These are phyloP conservation scores for Stomorhina lunata DNA, from an alignment of 2,888 invertebrate species.

Conservation along the genomic window DNA sequence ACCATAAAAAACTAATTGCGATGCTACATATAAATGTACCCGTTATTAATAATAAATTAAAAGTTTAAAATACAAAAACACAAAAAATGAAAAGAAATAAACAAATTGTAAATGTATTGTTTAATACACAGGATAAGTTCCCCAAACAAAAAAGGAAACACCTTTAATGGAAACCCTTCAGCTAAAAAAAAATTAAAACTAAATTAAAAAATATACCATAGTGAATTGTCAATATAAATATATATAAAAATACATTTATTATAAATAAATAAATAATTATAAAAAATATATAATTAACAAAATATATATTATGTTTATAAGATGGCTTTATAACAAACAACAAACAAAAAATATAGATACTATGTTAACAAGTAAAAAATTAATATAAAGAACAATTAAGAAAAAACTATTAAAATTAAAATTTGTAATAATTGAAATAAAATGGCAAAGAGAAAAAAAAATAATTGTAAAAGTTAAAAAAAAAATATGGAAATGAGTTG, in stretches of 20 bases:
- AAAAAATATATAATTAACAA: constrained; percentile 57
- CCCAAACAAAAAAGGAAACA: constrained; percentile 6
- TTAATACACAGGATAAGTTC: constrained; percentile 6
- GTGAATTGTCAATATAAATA: constrained; percentile 50
- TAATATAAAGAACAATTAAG: constrained; percentile 43
- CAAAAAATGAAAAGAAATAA: constrained; percentile 37
- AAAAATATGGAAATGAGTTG: background rate
- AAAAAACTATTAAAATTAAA: constrained; percentile 54
- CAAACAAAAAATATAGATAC: constrained; percentile 32
- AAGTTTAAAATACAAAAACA: constrained; percentile 61
- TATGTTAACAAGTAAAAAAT: constrained; percentile 56
- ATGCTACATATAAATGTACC: constrained; percentile 77
- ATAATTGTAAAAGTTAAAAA: constrained; percentile 54
- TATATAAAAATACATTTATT: constrained; percentile 44
- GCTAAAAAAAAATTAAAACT: constrained; percentile 64
- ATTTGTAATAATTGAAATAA: constrained; percentile 65
- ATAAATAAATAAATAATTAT: constrained; percentile 26
- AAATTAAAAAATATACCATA: constrained; percentile 61
- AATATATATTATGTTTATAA: constrained; percentile 66
- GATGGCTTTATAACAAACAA: constrained; percentile 71
- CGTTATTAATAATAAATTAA: constrained; percentile 66
- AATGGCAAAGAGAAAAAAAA: constrained; percentile 56
- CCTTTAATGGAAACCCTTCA: constrained; percentile 66
- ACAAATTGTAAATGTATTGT: constrained; percentile 43
- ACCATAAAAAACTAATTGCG: constrained; percentile 66